Evolutionary conservation across 2,888 invertebrate genomes (phyloP).

Genomic region (Lasioglossum lativentre): DNA sequence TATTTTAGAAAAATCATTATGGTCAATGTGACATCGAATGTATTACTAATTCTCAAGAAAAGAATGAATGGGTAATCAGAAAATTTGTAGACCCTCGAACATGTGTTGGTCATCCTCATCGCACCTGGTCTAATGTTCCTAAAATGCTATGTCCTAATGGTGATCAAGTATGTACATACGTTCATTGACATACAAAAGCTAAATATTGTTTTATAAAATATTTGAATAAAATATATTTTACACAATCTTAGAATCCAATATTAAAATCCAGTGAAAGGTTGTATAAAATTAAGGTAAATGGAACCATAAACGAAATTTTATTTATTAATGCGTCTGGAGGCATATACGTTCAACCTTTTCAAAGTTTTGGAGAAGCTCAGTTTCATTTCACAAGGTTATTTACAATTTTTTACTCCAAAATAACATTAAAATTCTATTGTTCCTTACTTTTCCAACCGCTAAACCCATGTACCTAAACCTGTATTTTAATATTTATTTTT

Average conservation of each 20-base stretch:
- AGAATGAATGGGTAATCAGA: slow-evolving; percentile 77
- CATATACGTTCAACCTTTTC: slow-evolving; percentile 84
- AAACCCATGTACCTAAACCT: neutral
- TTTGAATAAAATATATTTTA: slow-evolving; percentile 23
- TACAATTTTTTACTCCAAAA: neutral
- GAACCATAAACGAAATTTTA: slow-evolving; percentile 74
- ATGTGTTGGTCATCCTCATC: slow-evolving; percentile 79
- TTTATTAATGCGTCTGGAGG: slow-evolving; percentile 82
- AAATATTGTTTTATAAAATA: slow-evolving; percentile 31
- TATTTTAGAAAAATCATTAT: slow-evolving; percentile 81
- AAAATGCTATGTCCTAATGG: slow-evolving; percentile 81
- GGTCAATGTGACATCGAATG: slow-evolving; percentile 84
- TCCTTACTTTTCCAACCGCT: neutral
- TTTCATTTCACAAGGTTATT: slow-evolving; percentile 78
- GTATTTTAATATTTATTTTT: slow-evolving; percentile 8
- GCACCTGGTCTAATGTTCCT: slow-evolving; percentile 83
- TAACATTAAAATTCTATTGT: neutral
- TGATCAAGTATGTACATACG: slow-evolving; percentile 79
- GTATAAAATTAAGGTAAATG: slow-evolving; percentile 77
- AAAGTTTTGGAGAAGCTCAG: slow-evolving; percentile 84
- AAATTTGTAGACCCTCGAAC: slow-evolving; percentile 83
- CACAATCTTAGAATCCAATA: slow-evolving; percentile 79
- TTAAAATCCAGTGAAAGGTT: slow-evolving; percentile 84
- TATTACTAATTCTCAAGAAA: slow-evolving; percentile 76
- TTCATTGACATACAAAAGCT: neutral